Evolutionary conservation across 2,113 vertebrate species (phyloP).

Genomic region (Azemiops feae): DNA sequence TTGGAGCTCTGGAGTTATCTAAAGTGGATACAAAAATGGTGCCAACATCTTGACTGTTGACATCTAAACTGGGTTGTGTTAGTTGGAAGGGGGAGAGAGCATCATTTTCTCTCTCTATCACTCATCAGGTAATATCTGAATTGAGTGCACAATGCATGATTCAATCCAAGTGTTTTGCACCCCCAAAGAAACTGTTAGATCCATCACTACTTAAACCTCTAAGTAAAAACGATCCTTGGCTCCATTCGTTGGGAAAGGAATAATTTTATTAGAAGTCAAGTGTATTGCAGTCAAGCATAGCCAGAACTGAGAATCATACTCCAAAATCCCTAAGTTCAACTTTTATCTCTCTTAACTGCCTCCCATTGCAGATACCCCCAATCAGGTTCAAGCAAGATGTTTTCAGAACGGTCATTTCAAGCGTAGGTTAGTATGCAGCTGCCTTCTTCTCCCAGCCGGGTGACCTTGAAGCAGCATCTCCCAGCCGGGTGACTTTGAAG

Average conservation of each 20-base stretch:
- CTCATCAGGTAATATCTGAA: neutral
- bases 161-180: neutral
- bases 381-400: neutral
- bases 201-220: neutral
- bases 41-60: neutral
- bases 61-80: neutral
- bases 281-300: neutral
- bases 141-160: neutral
- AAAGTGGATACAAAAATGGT: neutral
- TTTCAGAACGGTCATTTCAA: neutral
- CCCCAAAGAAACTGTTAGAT: neutral
- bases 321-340: neutral
- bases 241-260: neutral
- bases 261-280: neutral
- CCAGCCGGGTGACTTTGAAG: neutral
- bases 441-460: neutral
- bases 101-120: neutral
- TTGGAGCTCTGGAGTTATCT: neutral
- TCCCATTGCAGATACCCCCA: neutral
- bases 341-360: neutral
- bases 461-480: neutral
- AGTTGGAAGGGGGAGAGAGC: neutral
- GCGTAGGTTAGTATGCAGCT: neutral
- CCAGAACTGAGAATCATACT: neutral
- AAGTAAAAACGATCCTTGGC: neutral